Percentiles rank a stretch among this genome's conserved stretches.
phyloP scores from a whole-genome alignment of 2,888 invertebrate species.

The Acheta domesticus region DNA sequence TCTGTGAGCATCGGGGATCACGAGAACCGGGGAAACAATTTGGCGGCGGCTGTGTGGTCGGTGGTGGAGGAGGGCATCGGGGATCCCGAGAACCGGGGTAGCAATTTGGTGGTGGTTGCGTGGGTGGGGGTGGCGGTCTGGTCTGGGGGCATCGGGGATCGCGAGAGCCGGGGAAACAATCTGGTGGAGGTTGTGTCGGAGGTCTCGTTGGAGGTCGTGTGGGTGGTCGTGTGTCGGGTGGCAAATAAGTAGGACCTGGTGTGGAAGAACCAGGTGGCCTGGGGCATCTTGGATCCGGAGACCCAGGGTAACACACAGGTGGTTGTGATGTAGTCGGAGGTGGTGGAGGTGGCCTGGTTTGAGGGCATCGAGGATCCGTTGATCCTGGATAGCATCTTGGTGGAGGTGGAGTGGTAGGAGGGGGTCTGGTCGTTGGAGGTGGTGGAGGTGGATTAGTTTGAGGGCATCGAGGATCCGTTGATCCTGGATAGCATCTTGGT shows the following conservation, averaged over 20 bases:
- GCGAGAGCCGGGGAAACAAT: constrained; percentile 33
- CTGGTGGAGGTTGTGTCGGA: background rate
- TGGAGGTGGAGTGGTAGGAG: constrained; percentile 39
- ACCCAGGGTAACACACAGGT: constrained; percentile 42
- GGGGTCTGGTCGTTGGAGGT: constrained; percentile 35
- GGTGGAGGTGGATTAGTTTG: constrained; percentile 39
- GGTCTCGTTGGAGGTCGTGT: constrained; percentile 30
- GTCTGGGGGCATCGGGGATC: constrained; percentile 41
- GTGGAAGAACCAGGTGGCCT: constrained; percentile 35
- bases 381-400: constrained; percentile 45
- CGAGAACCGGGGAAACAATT: constrained; percentile 32
- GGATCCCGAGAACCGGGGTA: constrained; percentile 35
- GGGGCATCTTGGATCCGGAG: constrained; percentile 42
- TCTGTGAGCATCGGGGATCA: constrained; percentile 34
- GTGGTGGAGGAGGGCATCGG: constrained; percentile 29
- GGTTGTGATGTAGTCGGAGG: constrained; percentile 33
- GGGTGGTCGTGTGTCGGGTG: constrained; percentile 37
- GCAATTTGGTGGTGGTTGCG: background rate
- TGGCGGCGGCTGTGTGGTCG: constrained; percentile 19
- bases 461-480: constrained; percentile 39
- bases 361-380: constrained; percentile 43
- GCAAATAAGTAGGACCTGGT: constrained; percentile 39
- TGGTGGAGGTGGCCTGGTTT: constrained; percentile 29
- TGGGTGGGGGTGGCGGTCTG: background rate
- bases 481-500: constrained; percentile 32